Evolutionary conservation across 2,888 invertebrate species (phyloP).

Genomic region (Eueremaeus valkanovi): DNA sequence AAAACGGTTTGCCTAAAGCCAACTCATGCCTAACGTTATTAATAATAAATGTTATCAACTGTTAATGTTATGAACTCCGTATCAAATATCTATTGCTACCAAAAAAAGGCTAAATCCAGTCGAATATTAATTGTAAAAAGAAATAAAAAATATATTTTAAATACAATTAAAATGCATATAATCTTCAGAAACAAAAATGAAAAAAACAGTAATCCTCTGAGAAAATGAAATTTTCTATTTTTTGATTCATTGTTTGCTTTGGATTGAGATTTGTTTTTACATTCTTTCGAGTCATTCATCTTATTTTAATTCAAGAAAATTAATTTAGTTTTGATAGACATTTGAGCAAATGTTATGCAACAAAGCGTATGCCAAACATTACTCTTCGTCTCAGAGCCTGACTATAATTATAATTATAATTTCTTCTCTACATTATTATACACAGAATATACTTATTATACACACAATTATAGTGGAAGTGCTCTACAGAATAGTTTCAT

Average conservation of each 20-base stretch:
- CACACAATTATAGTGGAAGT: no score
- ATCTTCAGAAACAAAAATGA: background rate
- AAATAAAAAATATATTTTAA: background rate
- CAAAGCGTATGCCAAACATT: constrained; percentile 16
- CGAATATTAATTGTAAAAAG: background rate
- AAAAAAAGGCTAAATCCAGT: background rate
- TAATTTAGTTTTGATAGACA: constrained; percentile 27
- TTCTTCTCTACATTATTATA: background rate
- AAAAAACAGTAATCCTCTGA: background rate
- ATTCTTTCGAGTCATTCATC: background rate
- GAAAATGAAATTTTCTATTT: background rate
- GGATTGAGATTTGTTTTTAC: background rate
- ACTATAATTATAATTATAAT: background rate
- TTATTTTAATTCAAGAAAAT: constrained; percentile 15
- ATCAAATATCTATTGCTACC: background rate
- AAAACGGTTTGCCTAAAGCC: constrained; percentile 26
- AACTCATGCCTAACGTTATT: constrained; percentile 25
- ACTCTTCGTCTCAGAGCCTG: background rate
- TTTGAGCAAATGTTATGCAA: constrained; percentile 19
- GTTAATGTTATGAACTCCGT: background rate
- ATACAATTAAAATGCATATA: no score
- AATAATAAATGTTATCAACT: constrained; percentile 31
- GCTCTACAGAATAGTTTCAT: no score
- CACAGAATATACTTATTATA: background rate
- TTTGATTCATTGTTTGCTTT: background rate